A percentile compares a stretch with the other conserved stretches of the same genome.
Conservation (phyloP, 2,888 invertebrate genomes). For the Boloria selene region DNA sequence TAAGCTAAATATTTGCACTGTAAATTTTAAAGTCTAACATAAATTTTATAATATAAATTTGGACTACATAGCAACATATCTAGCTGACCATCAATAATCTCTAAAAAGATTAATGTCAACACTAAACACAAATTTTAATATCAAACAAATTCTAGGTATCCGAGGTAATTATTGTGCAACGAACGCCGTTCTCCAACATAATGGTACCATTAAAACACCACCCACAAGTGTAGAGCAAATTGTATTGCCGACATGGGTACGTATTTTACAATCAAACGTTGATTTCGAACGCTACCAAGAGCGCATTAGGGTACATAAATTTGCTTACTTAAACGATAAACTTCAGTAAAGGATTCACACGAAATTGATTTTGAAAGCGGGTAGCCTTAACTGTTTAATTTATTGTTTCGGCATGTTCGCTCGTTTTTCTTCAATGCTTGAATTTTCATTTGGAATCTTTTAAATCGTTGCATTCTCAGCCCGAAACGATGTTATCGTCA, state of each 20-base stretch:
- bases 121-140: conserved; percentile 40
- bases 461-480: conserved; percentile 37
- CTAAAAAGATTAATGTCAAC: conserved; percentile 33
- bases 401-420: conserved; percentile 49
- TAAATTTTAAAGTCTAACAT: too few relatives aligned
- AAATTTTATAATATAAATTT: too few relatives aligned
- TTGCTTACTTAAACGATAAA: conserved; percentile 72
- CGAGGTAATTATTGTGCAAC: conserved; percentile 74
- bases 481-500: conserved; percentile 42
- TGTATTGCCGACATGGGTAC: conserved; percentile 73
- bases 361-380: conserved; percentile 63
- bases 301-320: conserved; percentile 75
- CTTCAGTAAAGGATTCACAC: conserved; percentile 62
- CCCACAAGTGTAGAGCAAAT: conserved; percentile 77
- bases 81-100: neutral
- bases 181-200: conserved; percentile 66
- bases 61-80: neutral
- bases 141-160: conserved; percentile 46
- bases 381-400: conserved; percentile 63
- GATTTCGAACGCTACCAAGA: conserved; percentile 74
- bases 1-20: too few relatives aligned
- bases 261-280: conserved; percentile 79
- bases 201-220: conserved; percentile 77
- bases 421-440: conserved; percentile 40
- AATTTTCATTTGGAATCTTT: conserved; percentile 16